Base-by-base conservation (phyloP, 92 coral and sea anemone species). In the Epizoanthus ramosus region DNA sequence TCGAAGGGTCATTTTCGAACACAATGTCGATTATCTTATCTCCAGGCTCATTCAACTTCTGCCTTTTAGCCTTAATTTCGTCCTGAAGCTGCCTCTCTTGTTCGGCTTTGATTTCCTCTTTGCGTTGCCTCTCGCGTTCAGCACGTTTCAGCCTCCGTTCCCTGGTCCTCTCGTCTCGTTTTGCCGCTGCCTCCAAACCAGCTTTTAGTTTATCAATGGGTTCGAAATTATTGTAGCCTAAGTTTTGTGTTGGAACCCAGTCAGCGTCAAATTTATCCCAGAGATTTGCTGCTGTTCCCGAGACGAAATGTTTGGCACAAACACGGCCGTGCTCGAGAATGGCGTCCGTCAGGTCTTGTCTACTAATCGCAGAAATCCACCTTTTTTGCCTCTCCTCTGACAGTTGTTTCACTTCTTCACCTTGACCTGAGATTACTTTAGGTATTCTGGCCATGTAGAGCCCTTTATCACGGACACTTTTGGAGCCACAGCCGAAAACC, bases 231-330 rank as follows among this genome's bases (percentile, higher is more conserved):
- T 50, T 18, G 47, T 81, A 54, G 60, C 85, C 85, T 81, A 67
- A 21, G 58, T 81, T 81, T 24, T 66, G 64, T 59, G 85, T 66
- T 68, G 75, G 75, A 66, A 80, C 63, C 63, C 63, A 41, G 70
- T 80, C 84, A 21, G 84, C 68, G 68, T 81, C 65, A 73, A 50
- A 80, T 45, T 64, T 80, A 21, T 80, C 85, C 75, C 85, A 80
- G 52, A 80, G 85, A 23, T 67, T 67, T 25, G 75, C 85, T 3
- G 85, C 85, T 81, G 56, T 14, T 17, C 84, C 61, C 57, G 43
- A 63, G 19, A 75, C 56, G 66, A 75, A 68, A 68, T 68, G 39
- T 1, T 68, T 68, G 16, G 12, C 73, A 68, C 73, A 68, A 9
- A 68, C 73, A 8, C 73, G 73, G 31, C 73, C 73, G 33, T 80